Base-by-base conservation (phyloP, 2,113 vertebrate species). In the Xiphias gladius region DNA sequence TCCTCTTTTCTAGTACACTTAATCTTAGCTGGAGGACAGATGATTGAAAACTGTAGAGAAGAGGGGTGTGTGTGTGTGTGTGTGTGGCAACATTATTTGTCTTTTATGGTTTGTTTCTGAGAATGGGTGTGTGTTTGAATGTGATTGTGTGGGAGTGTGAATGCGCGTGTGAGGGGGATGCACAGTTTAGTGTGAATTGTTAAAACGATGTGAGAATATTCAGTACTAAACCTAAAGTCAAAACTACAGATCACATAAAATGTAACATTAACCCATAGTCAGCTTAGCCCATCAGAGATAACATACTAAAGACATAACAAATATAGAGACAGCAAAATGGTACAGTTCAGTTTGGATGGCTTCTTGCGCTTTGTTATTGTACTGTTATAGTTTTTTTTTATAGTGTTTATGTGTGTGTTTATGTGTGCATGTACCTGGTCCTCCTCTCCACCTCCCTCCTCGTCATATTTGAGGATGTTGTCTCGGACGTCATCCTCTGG, bases 391-490 rank as follows among this genome's bases (percentile, higher is more conserved):
- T 14, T 22, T n/a, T 54, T 8, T 12, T 5, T 16, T 28, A 3
- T 41, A 16, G 24, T 68, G n/a, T n/a, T n/a, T 20, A 43, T 74
- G 46, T 66, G 6, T 69, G 69, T 63, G 50, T 19, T 12, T 78
- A 19, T 57, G n/a, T 74, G 4, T 39, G 22, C 41, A 30, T 7
- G 12, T 88, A 93, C 93, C 91, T 94, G 93, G 70, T 94, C 93
- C 65, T 94, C 93, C 91, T 99, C 98, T 91, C 98, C 98, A 46
- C 97, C 98, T 10, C 98, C 98, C 93, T 99, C 98, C 92, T 99
- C 98, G 4, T 99, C 97, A 0, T 99, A 99, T 87, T 99, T 99
- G 57, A 99, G 93, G 86, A 99, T 99, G 89, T 99, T 99, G 94
- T 99, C 98, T 73, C 98, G 94, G 48, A 99, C 97, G 58, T 99